Percentiles rank a stretch among this genome's conserved stretches.
These are phyloP conservation scores for Halcyon badia DNA, from an alignment of 2,797 vertebrate genomes.

Conservation along the genomic window DNA sequence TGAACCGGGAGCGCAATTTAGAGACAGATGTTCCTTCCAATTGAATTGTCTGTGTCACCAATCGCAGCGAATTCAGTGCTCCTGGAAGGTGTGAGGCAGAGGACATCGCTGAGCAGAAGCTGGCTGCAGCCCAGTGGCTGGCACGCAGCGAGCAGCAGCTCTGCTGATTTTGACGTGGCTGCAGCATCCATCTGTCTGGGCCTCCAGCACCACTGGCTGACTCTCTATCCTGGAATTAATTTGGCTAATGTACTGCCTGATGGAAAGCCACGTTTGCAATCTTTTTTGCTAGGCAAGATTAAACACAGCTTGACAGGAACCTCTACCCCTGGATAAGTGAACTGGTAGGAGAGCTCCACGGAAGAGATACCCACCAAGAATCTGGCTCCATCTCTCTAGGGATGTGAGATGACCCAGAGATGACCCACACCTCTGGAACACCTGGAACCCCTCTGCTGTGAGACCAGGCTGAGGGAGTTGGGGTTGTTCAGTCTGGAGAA, in stretches of 20 bases:
- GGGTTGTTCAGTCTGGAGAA: neutral
- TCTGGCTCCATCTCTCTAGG: neutral
- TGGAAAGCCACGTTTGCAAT: neutral
- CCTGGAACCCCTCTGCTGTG: neutral
- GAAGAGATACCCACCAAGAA: neutral
- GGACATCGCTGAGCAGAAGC: neutral
- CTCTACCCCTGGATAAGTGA: neutral
- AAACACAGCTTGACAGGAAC: neutral
- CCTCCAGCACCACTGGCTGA: neutral
- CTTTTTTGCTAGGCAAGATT: neutral
- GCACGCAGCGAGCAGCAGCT: neutral
- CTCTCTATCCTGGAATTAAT: constrained; percentile 15
- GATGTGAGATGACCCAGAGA: neutral
- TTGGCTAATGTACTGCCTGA: neutral
- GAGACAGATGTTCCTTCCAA: constrained; percentile 17
- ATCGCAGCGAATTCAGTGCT: neutral
- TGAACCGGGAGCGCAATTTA: neutral
- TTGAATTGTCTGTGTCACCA: neutral
- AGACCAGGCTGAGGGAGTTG: neutral
- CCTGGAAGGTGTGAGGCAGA: neutral
- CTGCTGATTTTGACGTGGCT: neutral
- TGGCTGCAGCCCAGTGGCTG: neutral
- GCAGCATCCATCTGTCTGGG: neutral
- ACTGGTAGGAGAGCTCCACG: neutral
- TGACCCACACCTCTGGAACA: neutral